A percentile compares a stretch with the other conserved stretches of the same genome.
Evolutionary conservation across 2,113 vertebrate species (phyloP).

Genomic region (Rhinopomastus cyanomelas): DNA sequence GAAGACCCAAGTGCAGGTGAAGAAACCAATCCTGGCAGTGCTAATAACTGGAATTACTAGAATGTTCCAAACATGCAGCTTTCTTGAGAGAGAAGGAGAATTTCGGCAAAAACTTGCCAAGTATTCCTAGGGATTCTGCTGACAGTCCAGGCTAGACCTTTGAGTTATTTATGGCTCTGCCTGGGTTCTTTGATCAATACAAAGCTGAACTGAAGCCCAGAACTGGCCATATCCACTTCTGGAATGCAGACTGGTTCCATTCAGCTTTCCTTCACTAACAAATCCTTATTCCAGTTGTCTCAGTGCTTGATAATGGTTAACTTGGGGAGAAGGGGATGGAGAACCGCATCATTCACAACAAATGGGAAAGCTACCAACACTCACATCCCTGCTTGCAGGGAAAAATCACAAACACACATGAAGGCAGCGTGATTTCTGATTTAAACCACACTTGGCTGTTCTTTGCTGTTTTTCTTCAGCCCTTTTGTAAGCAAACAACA

Average conservation of each 20-base stretch:
- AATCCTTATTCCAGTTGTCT: slow-evolving; percentile 30
- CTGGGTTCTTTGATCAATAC: background rate
- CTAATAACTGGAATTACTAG: background rate
- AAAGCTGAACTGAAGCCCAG: background rate
- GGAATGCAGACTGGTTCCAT: background rate
- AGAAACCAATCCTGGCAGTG: background rate
- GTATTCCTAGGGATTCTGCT: background rate
- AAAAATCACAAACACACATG: slow-evolving; percentile 25
- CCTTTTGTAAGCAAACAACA: background rate
- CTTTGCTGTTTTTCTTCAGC: slow-evolving; percentile 29
- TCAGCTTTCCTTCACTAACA: slow-evolving; percentile 14
- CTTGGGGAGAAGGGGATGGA: slow-evolving; percentile 24
- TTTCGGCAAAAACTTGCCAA: background rate
- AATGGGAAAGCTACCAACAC: slow-evolving; percentile 45
- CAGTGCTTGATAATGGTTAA: slow-evolving; percentile 5
- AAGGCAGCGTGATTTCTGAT: slow-evolving; percentile 54
- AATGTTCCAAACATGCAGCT: background rate
- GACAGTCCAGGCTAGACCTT: background rate
- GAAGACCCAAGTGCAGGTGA: background rate
- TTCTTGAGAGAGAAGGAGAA: background rate
- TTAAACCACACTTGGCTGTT: slow-evolving; percentile 64
- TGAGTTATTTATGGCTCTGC: background rate
- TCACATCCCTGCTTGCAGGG: slow-evolving; percentile 28
- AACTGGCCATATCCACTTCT: background rate
- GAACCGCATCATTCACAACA: slow-evolving; percentile 42